Base-by-base conservation (phyloP, 2,113 vertebrate genomes). In the Aleadryas rufinucha region DNA sequence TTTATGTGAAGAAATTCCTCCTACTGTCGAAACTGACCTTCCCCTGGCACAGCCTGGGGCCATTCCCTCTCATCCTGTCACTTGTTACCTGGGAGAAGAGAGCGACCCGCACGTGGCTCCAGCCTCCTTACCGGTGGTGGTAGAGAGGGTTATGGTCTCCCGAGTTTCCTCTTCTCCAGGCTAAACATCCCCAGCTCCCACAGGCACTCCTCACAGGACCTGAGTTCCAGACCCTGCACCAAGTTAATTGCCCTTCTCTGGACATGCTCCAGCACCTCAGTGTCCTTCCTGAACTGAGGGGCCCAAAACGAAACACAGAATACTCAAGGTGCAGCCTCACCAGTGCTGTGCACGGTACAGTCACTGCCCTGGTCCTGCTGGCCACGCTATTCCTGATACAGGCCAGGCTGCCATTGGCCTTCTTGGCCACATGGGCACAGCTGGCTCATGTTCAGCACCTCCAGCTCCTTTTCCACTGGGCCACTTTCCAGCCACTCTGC, bases 71-170 rank as follows among this genome's bases (percentile, higher is more conserved):
- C 7, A 26, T 8, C 16, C 24, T n/a, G 39, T 5, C 11, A 21
- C 6, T 22, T 16, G 39, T 12, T 27, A 28, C 20, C 28, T 15
- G 61, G 13, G 24, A 60, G 45, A 68, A 60, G 16, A 45, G 23
- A 22, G 13, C 11, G 1, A 27, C 2, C 5, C 10, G 15, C 11
- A 4, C 10, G 33, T 20, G 68, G 35, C 50, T 28, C 2, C 18
- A 20, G 27, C 26, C 26, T 41, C 54, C 14, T 18, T 21, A 19
- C 28, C 4, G 0, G 7, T 5, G 16, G 4, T 13, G 20, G 16
- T 8, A 16, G 28, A 21, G 16, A n/a, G 16, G 1, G 0, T 4
- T n/a, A 9, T 35, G 11, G 30, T 10, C 47, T 45, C 20, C n/a
- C 17, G 7, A 41, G 13, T 18, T 52, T 47, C 39, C 12, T 30